These are phyloP conservation scores for Chionoecetes opilio DNA, from an alignment of 1,140 invertebrate genomes.

Conservation along the genomic window DNA sequence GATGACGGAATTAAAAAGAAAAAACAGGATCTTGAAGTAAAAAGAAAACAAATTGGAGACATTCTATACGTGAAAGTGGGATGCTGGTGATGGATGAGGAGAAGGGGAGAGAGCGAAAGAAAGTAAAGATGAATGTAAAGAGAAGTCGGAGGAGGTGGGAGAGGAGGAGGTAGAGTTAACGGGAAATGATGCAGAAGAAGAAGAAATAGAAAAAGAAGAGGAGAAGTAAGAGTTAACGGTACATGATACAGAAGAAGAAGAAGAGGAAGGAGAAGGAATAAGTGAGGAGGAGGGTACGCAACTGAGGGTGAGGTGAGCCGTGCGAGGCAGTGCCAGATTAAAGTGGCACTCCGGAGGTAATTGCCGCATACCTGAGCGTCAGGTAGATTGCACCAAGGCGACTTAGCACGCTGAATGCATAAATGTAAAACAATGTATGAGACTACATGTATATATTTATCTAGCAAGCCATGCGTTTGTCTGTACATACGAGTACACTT, in stretches of 20 bases:
- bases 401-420: background rate
- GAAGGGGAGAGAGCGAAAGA: background rate
- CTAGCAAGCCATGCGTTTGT: no score
- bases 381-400: background rate
- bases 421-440: no score
- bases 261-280: background rate
- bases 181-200: background rate
- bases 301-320: no score
- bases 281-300: background rate
- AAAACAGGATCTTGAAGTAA: no score
- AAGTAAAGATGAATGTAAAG: background rate
- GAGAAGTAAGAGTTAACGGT: no score
- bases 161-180: background rate
- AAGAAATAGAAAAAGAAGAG: no score
- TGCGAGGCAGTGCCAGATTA: constrained; percentile 28
- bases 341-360: constrained; percentile 2
- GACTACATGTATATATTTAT: no score
- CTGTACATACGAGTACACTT: no score
- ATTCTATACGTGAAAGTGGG: no score
- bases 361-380: background rate
- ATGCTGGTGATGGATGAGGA: background rate
- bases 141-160: background rate
- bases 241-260: no score
- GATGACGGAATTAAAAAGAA: no score
- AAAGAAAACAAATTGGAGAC: no score